Percentiles rank a stretch among this genome's conserved stretches.
These are phyloP conservation scores for Drosophila multiciliata DNA, from an alignment of 2,888 invertebrate species.

Conservation along the genomic window DNA sequence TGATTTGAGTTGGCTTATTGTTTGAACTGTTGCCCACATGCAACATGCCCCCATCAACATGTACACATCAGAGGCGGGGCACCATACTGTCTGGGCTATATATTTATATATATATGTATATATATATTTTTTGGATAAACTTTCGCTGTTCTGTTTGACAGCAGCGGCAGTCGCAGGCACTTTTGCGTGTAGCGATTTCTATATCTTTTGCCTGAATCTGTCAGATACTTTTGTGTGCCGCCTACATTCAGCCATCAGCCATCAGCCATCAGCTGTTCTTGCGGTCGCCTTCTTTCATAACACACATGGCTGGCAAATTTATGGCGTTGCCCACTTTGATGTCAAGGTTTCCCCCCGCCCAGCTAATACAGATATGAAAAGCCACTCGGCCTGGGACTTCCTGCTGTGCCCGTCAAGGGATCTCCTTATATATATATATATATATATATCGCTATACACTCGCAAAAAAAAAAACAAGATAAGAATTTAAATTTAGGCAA, in stretches of 20 bases:
- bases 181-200: constrained; percentile 36
- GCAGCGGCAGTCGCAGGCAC: constrained; percentile 34
- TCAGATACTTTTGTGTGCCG: constrained; percentile 66
- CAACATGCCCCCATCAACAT: constrained; percentile 20
- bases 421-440: background rate
- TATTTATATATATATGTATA: constrained; percentile 10
- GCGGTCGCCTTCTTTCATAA: constrained; percentile 42
- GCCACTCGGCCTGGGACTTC: constrained; percentile 63
- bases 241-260: constrained; percentile 58
- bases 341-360: constrained; percentile 64
- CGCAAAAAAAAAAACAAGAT: background rate
- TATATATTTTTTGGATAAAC: constrained; percentile 38
- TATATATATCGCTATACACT: background rate
- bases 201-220: constrained; percentile 48
- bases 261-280: constrained; percentile 59
- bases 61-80: constrained; percentile 33
- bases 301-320: constrained; percentile 55
- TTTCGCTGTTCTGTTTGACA: constrained; percentile 49
- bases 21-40: constrained; percentile 35
- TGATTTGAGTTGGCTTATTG: constrained; percentile 8
- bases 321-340: constrained; percentile 72
- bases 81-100: constrained; percentile 55
- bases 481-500: background rate
- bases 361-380: constrained; percentile 31
- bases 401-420: constrained; percentile 59